Percentiles rank a stretch among this genome's conserved stretches.
phyloP scores from a whole-genome alignment of 1,140 invertebrate genomes.

The Drosophila bifasciata region DNA sequence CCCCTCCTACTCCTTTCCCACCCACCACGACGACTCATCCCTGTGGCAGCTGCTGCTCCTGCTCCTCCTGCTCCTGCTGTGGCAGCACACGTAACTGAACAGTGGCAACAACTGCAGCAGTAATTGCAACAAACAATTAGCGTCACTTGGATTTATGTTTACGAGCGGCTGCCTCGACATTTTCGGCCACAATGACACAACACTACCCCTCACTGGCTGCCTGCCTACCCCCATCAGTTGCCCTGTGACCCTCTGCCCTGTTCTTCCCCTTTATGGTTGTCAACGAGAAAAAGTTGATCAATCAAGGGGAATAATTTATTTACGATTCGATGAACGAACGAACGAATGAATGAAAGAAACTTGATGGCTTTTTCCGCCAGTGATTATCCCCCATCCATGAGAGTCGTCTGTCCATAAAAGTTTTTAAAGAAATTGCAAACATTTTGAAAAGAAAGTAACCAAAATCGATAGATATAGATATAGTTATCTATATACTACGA shows the following conservation, averaged over 20 bases:
- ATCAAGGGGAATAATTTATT: slow-evolving; percentile 47
- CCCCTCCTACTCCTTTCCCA: neutral
- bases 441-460: no score
- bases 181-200: slow-evolving; percentile 47
- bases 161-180: slow-evolving; percentile 64
- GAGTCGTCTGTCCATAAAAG: no score
- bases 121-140: slow-evolving; percentile 82
- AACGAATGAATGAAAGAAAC: slow-evolving; percentile 11
- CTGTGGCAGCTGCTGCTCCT: slow-evolving; percentile 26
- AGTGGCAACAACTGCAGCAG: slow-evolving; percentile 69
- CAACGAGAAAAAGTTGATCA: slow-evolving; percentile 50
- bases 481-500: no score
- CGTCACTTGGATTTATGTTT: slow-evolving; percentile 80
- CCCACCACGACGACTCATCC: no score
- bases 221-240: no score
- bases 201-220: neutral
- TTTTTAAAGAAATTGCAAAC: no score
- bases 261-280: slow-evolving; percentile 21
- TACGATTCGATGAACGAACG: slow-evolving; percentile 32
- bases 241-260: no score
- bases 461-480: no score
- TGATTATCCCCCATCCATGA: no score
- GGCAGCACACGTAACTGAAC: slow-evolving; percentile 61
- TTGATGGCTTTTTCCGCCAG: no score
- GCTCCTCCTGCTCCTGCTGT: slow-evolving; percentile 8